Evolutionary conservation across 2,888 invertebrate genomes (phyloP).

Genomic region (Latheticus oryzae): DNA sequence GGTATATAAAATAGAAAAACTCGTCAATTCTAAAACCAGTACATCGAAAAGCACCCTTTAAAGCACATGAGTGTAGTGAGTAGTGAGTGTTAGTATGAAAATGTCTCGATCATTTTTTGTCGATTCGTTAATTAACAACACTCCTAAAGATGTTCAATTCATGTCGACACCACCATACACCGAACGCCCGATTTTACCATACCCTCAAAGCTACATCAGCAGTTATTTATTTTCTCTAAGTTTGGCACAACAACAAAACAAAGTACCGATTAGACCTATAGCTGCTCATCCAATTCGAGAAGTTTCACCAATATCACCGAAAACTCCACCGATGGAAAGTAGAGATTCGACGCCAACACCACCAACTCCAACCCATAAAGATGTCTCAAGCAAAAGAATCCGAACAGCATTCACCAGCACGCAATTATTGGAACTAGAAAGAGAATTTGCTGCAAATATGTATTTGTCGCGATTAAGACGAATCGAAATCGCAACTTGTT

Average conservation of each 20-base stretch:
- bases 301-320: slow-evolving; percentile 28
- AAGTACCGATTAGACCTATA: slow-evolving; percentile 59
- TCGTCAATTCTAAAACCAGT: slow-evolving; percentile 45
- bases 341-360: slow-evolving; percentile 71
- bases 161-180: slow-evolving; percentile 64
- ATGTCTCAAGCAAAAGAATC: slow-evolving; percentile 86
- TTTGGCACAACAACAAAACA: slow-evolving; percentile 67
- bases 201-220: slow-evolving; percentile 74
- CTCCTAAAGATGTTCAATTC: slow-evolving; percentile 67
- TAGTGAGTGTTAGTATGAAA: too few relatives aligned
- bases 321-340: slow-evolving; percentile 60
- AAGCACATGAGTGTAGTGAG: slow-evolving; percentile 33
- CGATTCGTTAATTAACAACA: slow-evolving; percentile 80
- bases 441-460: slow-evolving; percentile 91
- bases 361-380: slow-evolving; percentile 65
- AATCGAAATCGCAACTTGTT: slow-evolving; percentile 91
- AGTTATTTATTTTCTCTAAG: slow-evolving; percentile 75
- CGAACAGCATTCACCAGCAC: slow-evolving; percentile 94
- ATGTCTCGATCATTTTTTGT: slow-evolving; percentile 88
- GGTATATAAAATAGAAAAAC: slow-evolving; percentile 54
- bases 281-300: slow-evolving; percentile 53
- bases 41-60: slow-evolving; percentile 35
- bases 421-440: slow-evolving; percentile 86
- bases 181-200: slow-evolving; percentile 71
- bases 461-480: slow-evolving; percentile 88